Base-by-base conservation (phyloP, 2,888 invertebrate species). In the Xanthorhoe designata region DNA sequence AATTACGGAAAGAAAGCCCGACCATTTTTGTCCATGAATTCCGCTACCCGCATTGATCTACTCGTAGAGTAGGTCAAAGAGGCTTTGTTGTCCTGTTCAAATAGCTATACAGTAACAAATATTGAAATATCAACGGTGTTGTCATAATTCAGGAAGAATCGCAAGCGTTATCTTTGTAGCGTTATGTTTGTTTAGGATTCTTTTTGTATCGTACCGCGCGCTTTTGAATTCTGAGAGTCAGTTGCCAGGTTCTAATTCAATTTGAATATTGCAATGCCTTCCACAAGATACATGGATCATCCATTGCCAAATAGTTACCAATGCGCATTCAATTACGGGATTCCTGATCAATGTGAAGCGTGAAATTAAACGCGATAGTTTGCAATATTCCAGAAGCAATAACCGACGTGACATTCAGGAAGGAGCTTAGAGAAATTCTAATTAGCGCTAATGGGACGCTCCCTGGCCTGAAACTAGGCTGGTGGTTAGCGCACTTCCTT, bases 391-490 rank as follows among this genome's bases (percentile, higher is more conserved):
- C 52, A 19, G 60, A 67, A 58, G 72, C 70, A 71, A 69, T 73
- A 70, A 68, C 64, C 61, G 61, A 32, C 51, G 66, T 61, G 63
- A 71, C 69, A 71, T 74, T 68, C 71, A 73, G 74, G 72, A 70
- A 54, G 73, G 76, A 63, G 84, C 80, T 76, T 75, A 75, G 82
- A 80, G 86, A 85, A 89, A 89, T 90, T 90, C 82, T 90, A 91
- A 91, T 91, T 91, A 90, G 86, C 84, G 82, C 79, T 91, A 90
- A 91, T 91, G 90, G n/a, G 89, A 86, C 76, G 79, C 83, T 82
- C 81, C 85, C 85, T 67, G 59, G 84, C 83, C 85, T 85, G 85
- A 77, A 89, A 83, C 83, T 84, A 84, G 84, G 78, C 79, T 80
- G 51, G 77, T 77, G 77, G 80, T 73, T 66, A 69, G 64, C 73